Evolutionary conservation across 2,888 invertebrate genomes (phyloP), one percentile per base, ranked within the genome.

Genomic region (Archips crataeganus): DNA sequence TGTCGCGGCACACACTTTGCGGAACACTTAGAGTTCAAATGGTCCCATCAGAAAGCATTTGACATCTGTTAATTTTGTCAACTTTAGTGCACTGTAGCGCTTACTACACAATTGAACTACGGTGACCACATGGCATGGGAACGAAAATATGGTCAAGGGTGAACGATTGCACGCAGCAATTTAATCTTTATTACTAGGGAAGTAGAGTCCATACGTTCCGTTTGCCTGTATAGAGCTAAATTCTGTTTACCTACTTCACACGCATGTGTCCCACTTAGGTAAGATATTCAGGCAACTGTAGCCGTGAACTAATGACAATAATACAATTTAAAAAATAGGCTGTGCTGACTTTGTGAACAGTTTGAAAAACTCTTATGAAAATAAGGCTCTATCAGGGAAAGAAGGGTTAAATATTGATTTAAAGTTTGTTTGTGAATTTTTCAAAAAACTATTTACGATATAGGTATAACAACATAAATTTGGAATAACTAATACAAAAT

Each of bases 81-180:
- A 32, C 3, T 57, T 32, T 23, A 57, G 9, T 54, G 8, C 32
- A 57, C 32, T 32, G 9, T 57, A 57, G 57, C 57, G 23, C 32
- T 57, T 57, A 32, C 32, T 57, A 47, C n/a, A 66, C 54, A 67
- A 62, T 67, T 61, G 60, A 62, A 61, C 62, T 23, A 54, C 51
- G 23, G 61, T 54, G 45, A 62, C 71, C 51, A 61, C 64, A 36
- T 71, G 64, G 63, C 45, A 49, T 23, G 72, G 62, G 72, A 72
- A 72, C 61, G 23, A 63, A 67, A 72, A 63, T 68, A 57, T 68
- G 67, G 72, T 72, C 72, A 68, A 72, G 72, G 72, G 67, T 72
- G 57, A 57, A 57, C 57, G 32, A 57, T 32, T 23, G 23, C 32
- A 11, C n/a, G 3, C 8, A 54, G 57, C 11, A 32, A 57, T 57